These are phyloP conservation scores for Phasianus colchicus DNA, from an alignment of 2,113 vertebrate genomes.

Conservation along the genomic window DNA sequence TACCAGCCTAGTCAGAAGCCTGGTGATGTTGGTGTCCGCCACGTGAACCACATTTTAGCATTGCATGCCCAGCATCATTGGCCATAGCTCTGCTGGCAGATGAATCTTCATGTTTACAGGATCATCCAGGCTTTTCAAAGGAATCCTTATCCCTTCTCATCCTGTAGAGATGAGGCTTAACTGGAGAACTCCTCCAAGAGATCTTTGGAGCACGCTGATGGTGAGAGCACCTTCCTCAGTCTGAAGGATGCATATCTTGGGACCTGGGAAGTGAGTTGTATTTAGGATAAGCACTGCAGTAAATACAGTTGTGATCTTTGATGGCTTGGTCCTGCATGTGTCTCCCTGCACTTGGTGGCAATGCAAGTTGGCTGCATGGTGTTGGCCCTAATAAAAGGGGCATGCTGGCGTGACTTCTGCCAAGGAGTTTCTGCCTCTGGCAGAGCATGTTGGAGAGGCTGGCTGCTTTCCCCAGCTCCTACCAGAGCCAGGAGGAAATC, in stretches of 20 bases:
- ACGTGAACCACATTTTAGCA: not conserved
- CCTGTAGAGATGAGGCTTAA: not conserved
- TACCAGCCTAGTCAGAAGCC: rapidly evolving
- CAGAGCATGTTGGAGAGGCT: not conserved
- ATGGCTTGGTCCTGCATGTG: not conserved
- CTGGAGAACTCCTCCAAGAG: not conserved
- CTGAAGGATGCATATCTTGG: rapidly evolving
- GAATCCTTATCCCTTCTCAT: not conserved
- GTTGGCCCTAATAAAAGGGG: not conserved
- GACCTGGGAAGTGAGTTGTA: rapidly evolving
- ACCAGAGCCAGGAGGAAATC: constrained; percentile 43
- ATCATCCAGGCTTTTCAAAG: not conserved
- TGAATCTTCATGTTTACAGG: not conserved
- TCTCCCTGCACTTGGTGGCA: not conserved
- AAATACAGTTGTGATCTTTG: rapidly evolving
- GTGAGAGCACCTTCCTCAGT: not conserved
- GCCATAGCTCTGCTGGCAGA: not conserved
- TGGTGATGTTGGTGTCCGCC: too few species aligned
- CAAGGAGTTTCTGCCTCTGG: constrained; percentile 19
- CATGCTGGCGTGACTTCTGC: not conserved
- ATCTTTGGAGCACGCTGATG: not conserved
- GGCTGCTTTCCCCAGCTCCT: constrained; percentile 25
- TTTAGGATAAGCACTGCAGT: not conserved
- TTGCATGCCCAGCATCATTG: not conserved
- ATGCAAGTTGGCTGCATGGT: not conserved